Base-by-base conservation (phyloP, 1,140 invertebrate species). In the Lordiphosa clarofinis region DNA sequence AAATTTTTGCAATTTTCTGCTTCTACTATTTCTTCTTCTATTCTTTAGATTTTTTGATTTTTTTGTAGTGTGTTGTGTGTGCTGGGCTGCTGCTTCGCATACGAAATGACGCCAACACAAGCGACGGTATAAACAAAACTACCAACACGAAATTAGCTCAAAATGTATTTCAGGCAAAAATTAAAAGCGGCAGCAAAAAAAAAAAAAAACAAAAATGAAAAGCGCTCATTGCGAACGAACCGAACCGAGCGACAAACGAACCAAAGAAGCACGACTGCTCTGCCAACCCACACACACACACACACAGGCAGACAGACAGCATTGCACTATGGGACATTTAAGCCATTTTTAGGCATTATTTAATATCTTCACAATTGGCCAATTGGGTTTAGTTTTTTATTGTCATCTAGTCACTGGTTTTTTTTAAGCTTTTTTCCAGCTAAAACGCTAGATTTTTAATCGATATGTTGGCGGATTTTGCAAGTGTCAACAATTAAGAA, bases 91-190 rank as follows among this genome's bases (percentile, higher is more conserved):
- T 31, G 28, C 60, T 68, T 73, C 59, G 72, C 72, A 74, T 74
- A 69, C 71, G 68, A 75, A 75, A 73, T 73, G 70, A 74, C 72
- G 71, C 64, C 70, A 73, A 69, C 71, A 73, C 72, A 75, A 75
- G 54, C 72, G 72, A 76, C 73, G 73, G 72, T 52, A 75, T 75
- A 75, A 76, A 71, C 73, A 75, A 75, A 75, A 76, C 73, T 75
- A 76, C 66, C 66, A 75, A 76, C 58, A 70, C 57, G 61, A 76
- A 71, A 76, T 75, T 75, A 75, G 66, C 73, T 75, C 73, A 75
- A 74, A 74, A 75, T 50, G 66, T 75, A 70, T 75, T 71, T 66
- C 72, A 76, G 73, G 72, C 72, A 74, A 71, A 74, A 75, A 75
- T 76, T 75, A 75, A 71, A 71, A 70, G 65, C 24, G 28, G 43